phyloP scores from a whole-genome alignment of 2,113 vertebrate species.

The Halichoerus grypus region DNA sequence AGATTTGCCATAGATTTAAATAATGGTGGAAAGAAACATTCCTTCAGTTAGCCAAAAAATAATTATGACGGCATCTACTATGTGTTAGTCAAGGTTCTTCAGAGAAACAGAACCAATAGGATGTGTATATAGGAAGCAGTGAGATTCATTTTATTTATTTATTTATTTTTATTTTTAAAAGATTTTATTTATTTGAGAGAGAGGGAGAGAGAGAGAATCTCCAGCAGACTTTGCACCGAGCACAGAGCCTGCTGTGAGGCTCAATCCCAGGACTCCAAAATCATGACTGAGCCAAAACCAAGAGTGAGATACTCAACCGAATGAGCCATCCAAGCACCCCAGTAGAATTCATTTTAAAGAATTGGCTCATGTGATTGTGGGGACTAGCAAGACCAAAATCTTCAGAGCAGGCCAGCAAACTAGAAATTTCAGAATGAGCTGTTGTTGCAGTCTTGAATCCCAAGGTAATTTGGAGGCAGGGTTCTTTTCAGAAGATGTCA shows the following conservation, averaged over 20 bases:
- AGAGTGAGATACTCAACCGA: not conserved
- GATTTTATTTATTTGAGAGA: not conserved
- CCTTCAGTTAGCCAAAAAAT: conserved; percentile 43
- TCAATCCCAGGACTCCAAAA: not conserved
- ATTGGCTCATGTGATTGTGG: not conserved
- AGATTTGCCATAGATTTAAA: not conserved
- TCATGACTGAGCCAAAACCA: not conserved
- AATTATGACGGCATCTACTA: not conserved
- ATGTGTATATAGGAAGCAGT: not conserved
- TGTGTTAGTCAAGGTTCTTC: not conserved
- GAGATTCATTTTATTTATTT: not conserved
- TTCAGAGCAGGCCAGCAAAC: not conserved
- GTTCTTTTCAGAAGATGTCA: not conserved
- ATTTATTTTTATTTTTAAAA: not conserved
- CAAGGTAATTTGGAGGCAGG: not conserved
- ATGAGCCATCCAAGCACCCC: not conserved
- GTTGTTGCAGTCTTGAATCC: not conserved
- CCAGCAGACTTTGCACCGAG: not conserved
- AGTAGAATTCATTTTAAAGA: conserved; percentile 11
- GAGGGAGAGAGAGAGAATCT: not conserved
- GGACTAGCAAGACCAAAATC: not conserved
- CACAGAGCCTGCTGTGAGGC: too few relatives aligned
- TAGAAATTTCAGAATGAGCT: not conserved
- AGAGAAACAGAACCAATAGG: not conserved
- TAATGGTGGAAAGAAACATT: not conserved